phyloP scores from a whole-genome alignment of 2,797 vertebrate genomes.

The Chrosomus eos region DNA sequence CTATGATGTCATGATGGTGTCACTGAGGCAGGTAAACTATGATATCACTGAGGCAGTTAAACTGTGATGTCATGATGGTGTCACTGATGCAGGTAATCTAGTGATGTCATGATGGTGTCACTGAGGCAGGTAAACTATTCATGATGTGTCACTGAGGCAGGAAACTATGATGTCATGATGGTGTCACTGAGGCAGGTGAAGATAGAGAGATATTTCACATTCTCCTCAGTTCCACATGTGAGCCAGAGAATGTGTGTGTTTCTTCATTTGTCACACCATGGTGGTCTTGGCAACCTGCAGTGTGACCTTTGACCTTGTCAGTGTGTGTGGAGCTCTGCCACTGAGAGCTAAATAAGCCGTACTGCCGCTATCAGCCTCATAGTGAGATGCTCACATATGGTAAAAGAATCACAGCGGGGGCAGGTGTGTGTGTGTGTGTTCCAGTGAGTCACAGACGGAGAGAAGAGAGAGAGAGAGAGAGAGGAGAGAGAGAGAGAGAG shows the following conservation, averaged over 20 bases:
- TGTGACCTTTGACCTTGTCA: constrained; percentile 56
- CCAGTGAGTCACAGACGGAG: background rate
- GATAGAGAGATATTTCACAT: background rate
- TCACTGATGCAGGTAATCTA: too few species aligned
- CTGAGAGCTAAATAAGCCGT: constrained; percentile 71
- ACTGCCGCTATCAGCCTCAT: constrained; percentile 61
- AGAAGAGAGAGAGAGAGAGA: too few species aligned
- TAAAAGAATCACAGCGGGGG: constrained; percentile 20
- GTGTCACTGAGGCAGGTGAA: background rate
- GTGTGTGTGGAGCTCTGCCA: constrained; percentile 66
- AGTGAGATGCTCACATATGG: constrained; percentile 29
- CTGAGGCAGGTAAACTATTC: background rate
- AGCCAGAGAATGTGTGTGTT: constrained; percentile 47
- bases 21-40: too few species aligned
- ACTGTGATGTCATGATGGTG: too few species aligned
- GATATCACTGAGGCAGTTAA: too few species aligned
- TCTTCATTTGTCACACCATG: constrained; percentile 61
- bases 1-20: too few species aligned
- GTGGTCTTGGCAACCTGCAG: constrained; percentile 76
- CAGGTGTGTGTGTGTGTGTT: constrained; percentile 45
- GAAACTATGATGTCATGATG: background rate
- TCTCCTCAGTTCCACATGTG: constrained; percentile 8
- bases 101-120: background rate
- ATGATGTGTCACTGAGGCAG: background rate
- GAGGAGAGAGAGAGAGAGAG: too few species aligned